Percentiles rank a stretch among this genome's conserved stretches.
These are phyloP conservation scores for Eristalis intricaria DNA, from an alignment of 2,888 invertebrate genomes.

Conservation along the genomic window DNA sequence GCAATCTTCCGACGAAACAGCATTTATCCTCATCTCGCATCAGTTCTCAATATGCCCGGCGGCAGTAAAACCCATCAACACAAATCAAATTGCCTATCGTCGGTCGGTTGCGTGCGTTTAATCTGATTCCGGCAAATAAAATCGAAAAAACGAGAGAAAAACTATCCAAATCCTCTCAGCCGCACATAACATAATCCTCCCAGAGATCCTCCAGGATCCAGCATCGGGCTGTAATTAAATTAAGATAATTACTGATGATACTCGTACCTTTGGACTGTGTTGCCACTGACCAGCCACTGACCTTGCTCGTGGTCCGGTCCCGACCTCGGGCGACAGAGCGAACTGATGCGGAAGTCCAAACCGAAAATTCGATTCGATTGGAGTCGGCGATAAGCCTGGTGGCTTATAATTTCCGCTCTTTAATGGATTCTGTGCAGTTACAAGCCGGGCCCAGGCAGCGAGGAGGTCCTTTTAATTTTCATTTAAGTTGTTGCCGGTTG, in stretches of 20 bases:
- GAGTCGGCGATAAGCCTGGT: constrained; percentile 52
- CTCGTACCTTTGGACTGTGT: constrained; percentile 28
- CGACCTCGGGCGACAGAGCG: constrained; percentile 17
- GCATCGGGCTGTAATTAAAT: constrained; percentile 57
- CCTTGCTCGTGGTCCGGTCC: not conserved
- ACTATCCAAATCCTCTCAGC: constrained; percentile 7
- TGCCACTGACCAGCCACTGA: not conserved
- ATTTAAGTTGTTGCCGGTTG: not conserved
- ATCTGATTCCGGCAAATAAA: constrained; percentile 42
- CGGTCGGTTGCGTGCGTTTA: constrained; percentile 30
- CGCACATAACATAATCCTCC: not conserved
- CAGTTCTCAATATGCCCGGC: constrained; percentile 35
- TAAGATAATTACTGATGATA: constrained; percentile 69
- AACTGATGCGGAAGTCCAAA: constrained; percentile 36
- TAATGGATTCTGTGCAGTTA: constrained; percentile 36
- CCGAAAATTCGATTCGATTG: constrained; percentile 53
- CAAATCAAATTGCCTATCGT: constrained; percentile 39
- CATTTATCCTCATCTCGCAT: constrained; percentile 50
- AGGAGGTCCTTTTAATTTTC: constrained; percentile 5
- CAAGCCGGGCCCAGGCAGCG: not conserved
- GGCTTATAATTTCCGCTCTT: constrained; percentile 68
- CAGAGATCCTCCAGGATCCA: not conserved
- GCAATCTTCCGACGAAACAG: not conserved
- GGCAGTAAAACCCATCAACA: constrained; percentile 59
- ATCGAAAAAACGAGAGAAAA: constrained; percentile 10